A percentile compares a stretch with the other conserved stretches of the same genome.
Evolutionary conservation across 1,140 invertebrate genomes (phyloP).

Genomic region (Acromyrmex echinatior): DNA sequence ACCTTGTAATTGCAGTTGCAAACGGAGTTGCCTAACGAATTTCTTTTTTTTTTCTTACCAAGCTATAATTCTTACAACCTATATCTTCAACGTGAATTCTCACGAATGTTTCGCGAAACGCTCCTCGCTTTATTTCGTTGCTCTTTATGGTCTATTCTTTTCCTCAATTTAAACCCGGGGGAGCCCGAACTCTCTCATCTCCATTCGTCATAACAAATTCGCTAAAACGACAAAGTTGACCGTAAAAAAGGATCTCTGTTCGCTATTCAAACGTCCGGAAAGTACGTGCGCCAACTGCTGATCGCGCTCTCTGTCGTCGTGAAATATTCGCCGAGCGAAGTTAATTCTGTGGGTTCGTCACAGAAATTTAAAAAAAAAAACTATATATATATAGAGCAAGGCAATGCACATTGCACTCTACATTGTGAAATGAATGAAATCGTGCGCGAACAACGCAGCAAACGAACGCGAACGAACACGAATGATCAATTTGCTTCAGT

Average conservation of each 20-base stretch:
- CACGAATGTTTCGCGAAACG: background rate
- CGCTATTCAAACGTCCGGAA: constrained; percentile 44
- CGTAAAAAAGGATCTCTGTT: constrained; percentile 34
- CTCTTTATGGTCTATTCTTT: constrained; percentile 10
- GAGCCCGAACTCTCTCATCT: background rate
- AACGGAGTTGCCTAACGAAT: constrained; percentile 15
- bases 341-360: background rate
- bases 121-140: background rate
- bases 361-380: background rate
- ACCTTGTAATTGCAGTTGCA: constrained; percentile 45
- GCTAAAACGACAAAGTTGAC: constrained; percentile 39
- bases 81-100: constrained; percentile 16
- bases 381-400: background rate
- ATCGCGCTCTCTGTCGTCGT: constrained; percentile 14
- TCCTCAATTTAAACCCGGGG: background rate
- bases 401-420: background rate
- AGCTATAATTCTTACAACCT: constrained; percentile 27
- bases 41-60: background rate
- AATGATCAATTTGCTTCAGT: background rate
- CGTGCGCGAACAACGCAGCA: background rate
- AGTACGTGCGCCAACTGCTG: constrained; percentile 53
- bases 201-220: constrained; percentile 48
- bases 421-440: background rate
- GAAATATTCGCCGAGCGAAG: constrained; percentile 33
- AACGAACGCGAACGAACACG: background rate